Conservation (phyloP, 1,140 invertebrate genomes). For the Bombus superbus region DNA sequence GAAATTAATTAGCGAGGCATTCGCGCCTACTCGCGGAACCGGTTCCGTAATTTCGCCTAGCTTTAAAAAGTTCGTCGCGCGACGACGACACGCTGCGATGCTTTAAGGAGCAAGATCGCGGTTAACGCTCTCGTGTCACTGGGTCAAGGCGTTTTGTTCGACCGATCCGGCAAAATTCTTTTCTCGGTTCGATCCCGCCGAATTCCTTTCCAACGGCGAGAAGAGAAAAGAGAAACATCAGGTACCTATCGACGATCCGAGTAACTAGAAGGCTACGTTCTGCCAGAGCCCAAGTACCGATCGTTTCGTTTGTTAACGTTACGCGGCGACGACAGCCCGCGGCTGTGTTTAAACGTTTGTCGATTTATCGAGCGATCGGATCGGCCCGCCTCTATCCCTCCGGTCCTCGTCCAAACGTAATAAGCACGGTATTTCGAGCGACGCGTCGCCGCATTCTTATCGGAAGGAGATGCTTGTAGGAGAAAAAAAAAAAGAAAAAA, state of each 20-base stretch:
- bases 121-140: not conserved
- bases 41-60: constrained; percentile 10
- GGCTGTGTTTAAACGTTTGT: no score
- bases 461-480: not conserved
- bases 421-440: not conserved
- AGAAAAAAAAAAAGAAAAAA: not conserved
- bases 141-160: not conserved
- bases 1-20: constrained; percentile 12
- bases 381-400: no score
- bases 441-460: not conserved
- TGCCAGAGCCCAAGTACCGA: no score
- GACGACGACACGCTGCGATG: not conserved
- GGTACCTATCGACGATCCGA: no score
- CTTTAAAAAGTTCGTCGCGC: not conserved
- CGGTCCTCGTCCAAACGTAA: not conserved
- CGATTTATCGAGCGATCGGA: no score
- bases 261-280: no score
- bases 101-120: not conserved
- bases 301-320: no score
- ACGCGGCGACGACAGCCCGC: no score
- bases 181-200: no score
- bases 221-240: not conserved
- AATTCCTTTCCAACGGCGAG: not conserved
- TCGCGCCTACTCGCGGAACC: not conserved
- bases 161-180: no score